Conservation (phyloP, 2,797 vertebrate species). For the Lycodopsis pacificus region DNA sequence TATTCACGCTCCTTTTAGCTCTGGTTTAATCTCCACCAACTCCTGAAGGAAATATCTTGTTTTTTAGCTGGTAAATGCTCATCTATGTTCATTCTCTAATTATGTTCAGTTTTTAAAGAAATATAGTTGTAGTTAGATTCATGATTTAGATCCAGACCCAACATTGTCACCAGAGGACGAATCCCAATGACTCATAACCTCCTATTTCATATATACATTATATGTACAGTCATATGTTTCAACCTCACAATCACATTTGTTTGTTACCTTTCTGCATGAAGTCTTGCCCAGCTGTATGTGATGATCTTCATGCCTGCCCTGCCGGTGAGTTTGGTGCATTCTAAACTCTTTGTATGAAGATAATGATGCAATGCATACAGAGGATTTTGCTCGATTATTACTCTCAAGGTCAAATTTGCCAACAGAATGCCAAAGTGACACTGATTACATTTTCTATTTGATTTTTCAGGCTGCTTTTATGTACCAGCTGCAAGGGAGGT, state of each 20-base stretch:
- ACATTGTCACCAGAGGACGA: not conserved
- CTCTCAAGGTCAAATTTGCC: not conserved
- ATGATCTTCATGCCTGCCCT: slow-evolving; percentile 94
- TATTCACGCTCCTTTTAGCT: not conserved
- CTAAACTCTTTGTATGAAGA: not conserved
- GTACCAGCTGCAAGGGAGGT: slow-evolving; percentile 80
- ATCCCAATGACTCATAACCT: not conserved
- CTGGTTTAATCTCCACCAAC: not conserved
- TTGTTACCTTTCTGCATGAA: slow-evolving; percentile 54
- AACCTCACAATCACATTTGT: not conserved
- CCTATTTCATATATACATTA: not conserved
- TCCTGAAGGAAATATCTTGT: not conserved
- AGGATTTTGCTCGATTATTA: not conserved
- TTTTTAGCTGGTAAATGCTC: not conserved
- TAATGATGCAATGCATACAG: not conserved
- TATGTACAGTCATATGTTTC: not conserved
- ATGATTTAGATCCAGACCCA: not conserved
- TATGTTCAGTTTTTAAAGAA: not conserved
- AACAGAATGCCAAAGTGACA: not conserved
- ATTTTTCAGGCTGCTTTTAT: slow-evolving; percentile 82
- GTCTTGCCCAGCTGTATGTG: slow-evolving; percentile 93
- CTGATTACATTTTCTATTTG: not conserved
- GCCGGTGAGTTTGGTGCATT: slow-evolving; percentile 87
- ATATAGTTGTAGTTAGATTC: not conserved
- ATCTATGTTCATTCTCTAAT: not conserved